Evolutionary conservation across 2,797 vertebrate genomes (phyloP).

Genomic region (Halcyon leucocephala): DNA sequence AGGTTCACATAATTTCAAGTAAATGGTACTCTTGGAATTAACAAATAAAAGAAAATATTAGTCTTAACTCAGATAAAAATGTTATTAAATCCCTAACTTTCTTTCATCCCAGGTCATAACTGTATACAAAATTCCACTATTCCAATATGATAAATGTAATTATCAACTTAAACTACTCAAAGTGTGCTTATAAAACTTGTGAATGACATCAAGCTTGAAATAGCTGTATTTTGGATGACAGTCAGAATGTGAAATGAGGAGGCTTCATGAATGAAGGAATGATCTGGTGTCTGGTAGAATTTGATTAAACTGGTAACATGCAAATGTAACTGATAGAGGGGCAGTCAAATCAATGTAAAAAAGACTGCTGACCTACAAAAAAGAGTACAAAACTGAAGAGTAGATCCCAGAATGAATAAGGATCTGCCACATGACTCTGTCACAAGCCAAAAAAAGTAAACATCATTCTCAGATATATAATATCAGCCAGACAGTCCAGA

Average conservation of each 20-base stretch:
- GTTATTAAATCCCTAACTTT: neutral
- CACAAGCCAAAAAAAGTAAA: neutral
- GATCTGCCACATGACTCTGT: neutral
- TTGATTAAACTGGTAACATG: neutral
- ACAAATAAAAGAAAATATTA: neutral
- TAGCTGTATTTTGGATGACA: neutral
- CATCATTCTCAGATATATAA: rapidly evolving
- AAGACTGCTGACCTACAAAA: neutral
- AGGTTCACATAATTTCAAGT: neutral
- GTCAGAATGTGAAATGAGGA: neutral
- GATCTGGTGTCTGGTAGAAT: neutral
- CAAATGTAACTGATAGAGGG: rapidly evolving
- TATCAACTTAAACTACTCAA: neutral
- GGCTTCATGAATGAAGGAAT: neutral
- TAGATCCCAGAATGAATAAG: neutral
- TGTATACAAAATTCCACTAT: neutral
- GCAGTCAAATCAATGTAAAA: neutral
- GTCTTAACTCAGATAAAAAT: neutral
- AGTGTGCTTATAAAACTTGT: neutral
- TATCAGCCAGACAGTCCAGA: neutral
- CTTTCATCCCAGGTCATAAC: neutral
- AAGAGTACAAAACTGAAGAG: neutral
- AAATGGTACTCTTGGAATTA: neutral
- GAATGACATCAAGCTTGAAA: neutral
- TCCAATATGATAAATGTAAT: neutral